Percentiles rank a stretch among this genome's conserved stretches.
Conservation (phyloP, 2,113 vertebrate genomes). For the Myocastor coypus region DNA sequence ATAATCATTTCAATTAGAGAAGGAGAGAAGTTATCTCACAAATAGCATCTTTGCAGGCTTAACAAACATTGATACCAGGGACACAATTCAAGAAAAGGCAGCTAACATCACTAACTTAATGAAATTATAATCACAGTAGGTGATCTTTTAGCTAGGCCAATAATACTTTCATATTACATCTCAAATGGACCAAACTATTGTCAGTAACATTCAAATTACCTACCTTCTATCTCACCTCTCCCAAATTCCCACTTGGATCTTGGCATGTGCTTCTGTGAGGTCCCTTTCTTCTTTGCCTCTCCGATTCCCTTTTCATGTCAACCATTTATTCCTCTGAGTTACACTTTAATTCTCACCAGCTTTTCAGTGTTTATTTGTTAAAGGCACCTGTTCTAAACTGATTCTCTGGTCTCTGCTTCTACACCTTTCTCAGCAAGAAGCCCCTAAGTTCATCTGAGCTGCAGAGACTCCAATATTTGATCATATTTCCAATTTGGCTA, state of each 20-base stretch:
- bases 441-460: not conserved
- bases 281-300: not conserved
- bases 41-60: constrained; percentile 33
- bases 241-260: not conserved
- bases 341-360: not conserved
- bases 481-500: not conserved
- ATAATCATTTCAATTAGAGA: constrained; percentile 56
- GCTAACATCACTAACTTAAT: not conserved
- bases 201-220: not conserved
- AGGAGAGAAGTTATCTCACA: not conserved
- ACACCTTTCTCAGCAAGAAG: not conserved
- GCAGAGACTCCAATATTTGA: not conserved
- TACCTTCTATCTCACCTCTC: not conserved
- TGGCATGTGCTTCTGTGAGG: not conserved
- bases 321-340: not conserved
- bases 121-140: not conserved
- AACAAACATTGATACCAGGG: not conserved
- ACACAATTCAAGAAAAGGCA: not conserved
- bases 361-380: not conserved
- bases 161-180: not conserved
- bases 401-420: not conserved
- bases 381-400: not conserved
- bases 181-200: not conserved
- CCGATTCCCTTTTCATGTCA: not conserved
- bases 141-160: not conserved